Evolutionary conservation across 2,888 invertebrate genomes (phyloP).

Genomic region (Scelioninae gen. 2): DNA sequence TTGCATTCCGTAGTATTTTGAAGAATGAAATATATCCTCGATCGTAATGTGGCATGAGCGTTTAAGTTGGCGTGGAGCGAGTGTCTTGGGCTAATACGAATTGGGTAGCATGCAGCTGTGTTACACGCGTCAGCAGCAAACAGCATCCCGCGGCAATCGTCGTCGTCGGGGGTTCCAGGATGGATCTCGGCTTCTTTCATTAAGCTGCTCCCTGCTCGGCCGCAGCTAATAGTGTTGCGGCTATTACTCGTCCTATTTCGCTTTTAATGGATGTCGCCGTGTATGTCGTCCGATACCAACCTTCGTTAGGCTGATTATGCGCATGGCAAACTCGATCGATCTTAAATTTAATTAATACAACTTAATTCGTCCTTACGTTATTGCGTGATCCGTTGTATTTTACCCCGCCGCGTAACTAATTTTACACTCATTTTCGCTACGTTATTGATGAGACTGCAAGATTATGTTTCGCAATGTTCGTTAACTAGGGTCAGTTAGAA

Average conservation of each 20-base stretch:
- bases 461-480: slow-evolving; percentile 33
- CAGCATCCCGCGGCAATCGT: slow-evolving; percentile 57
- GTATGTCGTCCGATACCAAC: slow-evolving; percentile 51
- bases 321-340: slow-evolving; percentile 59
- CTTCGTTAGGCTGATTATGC: slow-evolving; percentile 59
- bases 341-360: slow-evolving; percentile 57
- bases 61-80: no score
- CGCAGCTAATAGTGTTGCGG: slow-evolving; percentile 68
- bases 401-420: slow-evolving; percentile 22
- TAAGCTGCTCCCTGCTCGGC: slow-evolving; percentile 56
- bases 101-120: slow-evolving; percentile 55
- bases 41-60: no score
- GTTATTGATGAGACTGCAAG: slow-evolving; percentile 39
- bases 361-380: slow-evolving; percentile 54
- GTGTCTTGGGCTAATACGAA: no score
- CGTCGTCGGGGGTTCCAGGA: slow-evolving; percentile 50
- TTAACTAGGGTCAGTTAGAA: slow-evolving; percentile 34
- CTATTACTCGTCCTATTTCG: slow-evolving; percentile 67
- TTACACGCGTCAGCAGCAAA: slow-evolving; percentile 35
- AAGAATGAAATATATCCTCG: no score
- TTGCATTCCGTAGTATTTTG: no score
- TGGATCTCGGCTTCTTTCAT: slow-evolving; percentile 59
- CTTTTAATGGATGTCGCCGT: slow-evolving; percentile 67
- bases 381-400: slow-evolving; percentile 43
- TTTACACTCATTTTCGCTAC: slow-evolving; percentile 50